Percentiles rank a stretch among this genome's conserved stretches.
These are phyloP conservation scores for Coluber constrictor DNA, from an alignment of 2,797 vertebrate species.

Conservation along the genomic window DNA sequence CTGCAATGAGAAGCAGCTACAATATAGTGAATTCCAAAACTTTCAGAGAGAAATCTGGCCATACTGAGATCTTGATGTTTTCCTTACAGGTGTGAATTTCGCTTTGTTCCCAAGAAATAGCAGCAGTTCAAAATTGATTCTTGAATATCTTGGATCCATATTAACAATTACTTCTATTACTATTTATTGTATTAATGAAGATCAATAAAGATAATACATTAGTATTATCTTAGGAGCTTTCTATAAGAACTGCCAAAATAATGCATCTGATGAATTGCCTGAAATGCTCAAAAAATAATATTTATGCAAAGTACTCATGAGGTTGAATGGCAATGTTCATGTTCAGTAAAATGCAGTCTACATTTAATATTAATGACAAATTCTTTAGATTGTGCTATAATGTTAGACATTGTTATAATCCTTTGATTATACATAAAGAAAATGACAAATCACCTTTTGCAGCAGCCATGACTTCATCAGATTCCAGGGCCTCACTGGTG, in stretches of 20 bases:
- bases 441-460: conserved; percentile 73
- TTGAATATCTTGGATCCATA: background rate
- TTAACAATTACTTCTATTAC: background rate
- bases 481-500: conserved; percentile 77
- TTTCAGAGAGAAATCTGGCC: background rate
- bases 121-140: background rate
- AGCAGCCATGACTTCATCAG: conserved; percentile 79
- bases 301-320: background rate
- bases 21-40: background rate
- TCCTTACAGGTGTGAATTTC: background rate
- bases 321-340: background rate
- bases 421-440: background rate
- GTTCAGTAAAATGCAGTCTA: background rate
- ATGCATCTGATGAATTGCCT: background rate
- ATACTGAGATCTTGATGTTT: background rate
- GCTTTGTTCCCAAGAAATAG: background rate
- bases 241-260: background rate
- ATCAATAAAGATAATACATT: background rate
- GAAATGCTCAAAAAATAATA: background rate
- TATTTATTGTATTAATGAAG: background rate
- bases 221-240: background rate
- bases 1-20: background rate
- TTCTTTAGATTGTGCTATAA: background rate
- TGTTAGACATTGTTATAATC: background rate
- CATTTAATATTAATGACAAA: background rate